phyloP scores from a whole-genome alignment of 2,888 invertebrate species.

The Nemurella pictetii region DNA sequence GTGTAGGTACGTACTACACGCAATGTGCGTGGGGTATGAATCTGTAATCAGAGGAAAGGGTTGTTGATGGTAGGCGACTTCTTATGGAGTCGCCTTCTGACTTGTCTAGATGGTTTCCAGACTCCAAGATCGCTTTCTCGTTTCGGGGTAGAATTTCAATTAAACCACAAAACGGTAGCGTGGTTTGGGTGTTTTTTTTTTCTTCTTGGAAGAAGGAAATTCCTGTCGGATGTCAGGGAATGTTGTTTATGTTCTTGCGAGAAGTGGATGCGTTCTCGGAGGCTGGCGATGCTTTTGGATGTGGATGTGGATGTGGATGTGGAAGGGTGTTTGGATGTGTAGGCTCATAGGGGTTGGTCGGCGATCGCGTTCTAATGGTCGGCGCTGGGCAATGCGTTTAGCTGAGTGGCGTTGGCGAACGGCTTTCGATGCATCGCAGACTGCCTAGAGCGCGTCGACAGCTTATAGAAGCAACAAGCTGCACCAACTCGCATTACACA shows the following conservation, averaged over 20 bases:
- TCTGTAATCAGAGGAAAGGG: slow-evolving; percentile 2
- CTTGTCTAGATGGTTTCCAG: not conserved
- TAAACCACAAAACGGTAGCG: not conserved
- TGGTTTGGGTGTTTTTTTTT: not conserved
- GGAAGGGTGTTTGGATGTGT: not conserved
- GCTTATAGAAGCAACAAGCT: not conserved
- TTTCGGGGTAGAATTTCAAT: not conserved
- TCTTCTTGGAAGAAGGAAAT: not conserved
- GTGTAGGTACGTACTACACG: not conserved
- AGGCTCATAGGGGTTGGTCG: not conserved
- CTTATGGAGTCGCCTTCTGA: not conserved
- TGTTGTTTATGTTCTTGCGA: not conserved
- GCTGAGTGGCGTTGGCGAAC: not conserved
- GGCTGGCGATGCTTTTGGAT: not conserved
- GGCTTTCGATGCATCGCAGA: not conserved
- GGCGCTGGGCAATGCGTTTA: not conserved
- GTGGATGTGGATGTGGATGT: no score
- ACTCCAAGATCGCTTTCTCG: not conserved
- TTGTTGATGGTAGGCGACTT: not conserved
- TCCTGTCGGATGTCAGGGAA: not conserved
- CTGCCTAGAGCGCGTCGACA: no score
- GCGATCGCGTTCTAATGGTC: not conserved
- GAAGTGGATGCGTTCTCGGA: not conserved
- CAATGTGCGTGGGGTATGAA: not conserved
- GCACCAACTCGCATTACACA: not conserved